phyloP scores from a whole-genome alignment of 2,888 invertebrate genomes.

The Scaptomyza caliginosa region DNA sequence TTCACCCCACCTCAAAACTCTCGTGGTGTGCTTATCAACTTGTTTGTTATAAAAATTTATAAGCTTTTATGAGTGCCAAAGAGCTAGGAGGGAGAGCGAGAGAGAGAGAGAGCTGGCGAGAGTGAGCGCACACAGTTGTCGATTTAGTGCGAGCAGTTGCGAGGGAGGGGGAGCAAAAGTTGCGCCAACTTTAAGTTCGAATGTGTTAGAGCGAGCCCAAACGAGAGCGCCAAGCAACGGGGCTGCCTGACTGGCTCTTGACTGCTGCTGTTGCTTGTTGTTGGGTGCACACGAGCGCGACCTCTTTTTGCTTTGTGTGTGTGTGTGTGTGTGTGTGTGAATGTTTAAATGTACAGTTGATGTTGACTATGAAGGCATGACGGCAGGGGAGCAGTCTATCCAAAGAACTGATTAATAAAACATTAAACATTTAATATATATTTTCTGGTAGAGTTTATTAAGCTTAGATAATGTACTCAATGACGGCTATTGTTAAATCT shows the following conservation, averaged over 20 bases:
- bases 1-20: conserved; percentile 2
- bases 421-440: neutral
- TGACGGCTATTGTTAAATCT: neutral
- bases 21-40: conserved; percentile 50
- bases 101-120: conserved; percentile 42
- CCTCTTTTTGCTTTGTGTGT: conserved; percentile 61
- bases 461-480: neutral
- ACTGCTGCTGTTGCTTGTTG: conserved; percentile 45
- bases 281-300: conserved; percentile 79
- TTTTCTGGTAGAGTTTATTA: neutral
- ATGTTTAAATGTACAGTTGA: conserved; percentile 63
- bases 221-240: conserved; percentile 66
- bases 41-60: conserved; percentile 51
- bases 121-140: conserved; percentile 19
- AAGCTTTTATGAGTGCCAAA: conserved; percentile 42
- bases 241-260: conserved; percentile 56
- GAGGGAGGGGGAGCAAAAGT: conserved; percentile 45
- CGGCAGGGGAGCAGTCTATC: conserved; percentile 19
- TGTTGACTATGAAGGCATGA: conserved; percentile 46
- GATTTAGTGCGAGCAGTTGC: neutral
- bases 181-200: conserved; percentile 63
- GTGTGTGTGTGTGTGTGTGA: conserved; percentile 26
- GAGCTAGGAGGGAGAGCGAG: conserved; percentile 46
- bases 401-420: conserved; percentile 10
- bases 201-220: conserved; percentile 73